phyloP scores from a whole-genome alignment of 1,140 invertebrate species.

The Solen grandis region DNA sequence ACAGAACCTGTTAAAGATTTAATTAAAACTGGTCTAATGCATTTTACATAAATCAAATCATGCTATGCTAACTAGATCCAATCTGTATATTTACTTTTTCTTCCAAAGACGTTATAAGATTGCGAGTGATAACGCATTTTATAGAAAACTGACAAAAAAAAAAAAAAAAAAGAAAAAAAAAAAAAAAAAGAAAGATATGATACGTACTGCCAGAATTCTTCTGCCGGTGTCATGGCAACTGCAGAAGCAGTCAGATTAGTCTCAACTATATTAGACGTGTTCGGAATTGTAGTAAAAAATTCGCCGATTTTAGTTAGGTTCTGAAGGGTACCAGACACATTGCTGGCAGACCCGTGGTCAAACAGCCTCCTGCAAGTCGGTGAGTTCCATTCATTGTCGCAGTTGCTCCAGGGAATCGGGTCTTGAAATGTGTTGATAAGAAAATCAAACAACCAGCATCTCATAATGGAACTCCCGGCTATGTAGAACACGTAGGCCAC shows the following conservation, averaged over 20 bases:
- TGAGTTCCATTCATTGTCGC: constrained; percentile 88
- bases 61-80: too few relatives aligned
- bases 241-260: not conserved
- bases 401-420: constrained; percentile 95
- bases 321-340: not conserved
- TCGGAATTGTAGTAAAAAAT: not conserved
- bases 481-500: constrained; percentile 55
- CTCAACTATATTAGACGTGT: not conserved
- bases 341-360: not conserved
- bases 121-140: too few relatives aligned
- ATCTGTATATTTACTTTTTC: too few relatives aligned
- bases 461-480: constrained; percentile 98
- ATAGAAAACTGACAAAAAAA: too few relatives aligned
- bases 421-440: constrained; percentile 96
- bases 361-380: constrained; percentile 13
- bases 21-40: too few relatives aligned
- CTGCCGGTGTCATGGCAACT: constrained; percentile 42
- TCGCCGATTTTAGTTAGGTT: not conserved
- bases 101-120: too few relatives aligned
- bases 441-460: constrained; percentile 98
- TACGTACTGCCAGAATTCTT: constrained; percentile 65
- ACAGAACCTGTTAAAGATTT: too few relatives aligned
- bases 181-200: not conserved
- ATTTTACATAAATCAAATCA: too few relatives aligned
- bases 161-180: too few relatives aligned